These are phyloP conservation scores for Drosophila parthenogenetica DNA, from an alignment of 2,888 invertebrate genomes.

Conservation along the genomic window DNA sequence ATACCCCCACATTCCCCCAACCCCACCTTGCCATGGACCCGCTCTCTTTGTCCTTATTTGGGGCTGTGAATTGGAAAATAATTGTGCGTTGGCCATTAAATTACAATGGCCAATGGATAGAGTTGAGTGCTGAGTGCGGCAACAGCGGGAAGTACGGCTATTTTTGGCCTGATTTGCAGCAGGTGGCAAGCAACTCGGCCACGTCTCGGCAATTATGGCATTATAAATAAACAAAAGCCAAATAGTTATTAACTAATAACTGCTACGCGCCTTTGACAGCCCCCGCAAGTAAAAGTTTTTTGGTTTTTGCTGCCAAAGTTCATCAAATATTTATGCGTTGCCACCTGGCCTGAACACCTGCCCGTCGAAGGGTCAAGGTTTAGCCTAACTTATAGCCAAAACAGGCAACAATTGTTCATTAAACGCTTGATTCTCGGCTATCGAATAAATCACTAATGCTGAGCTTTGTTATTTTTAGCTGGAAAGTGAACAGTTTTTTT, in stretches of 20 bases:
- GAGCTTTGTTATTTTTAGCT: constrained; percentile 13
- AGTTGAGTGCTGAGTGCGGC: constrained; percentile 3
- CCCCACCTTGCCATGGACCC: neutral
- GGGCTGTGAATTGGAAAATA: constrained; percentile 76
- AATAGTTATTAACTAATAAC: constrained; percentile 79
- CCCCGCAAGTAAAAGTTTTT: constrained; percentile 3
- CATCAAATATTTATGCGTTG: constrained; percentile 63
- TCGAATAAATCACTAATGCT: neutral
- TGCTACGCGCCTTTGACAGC: constrained; percentile 39
- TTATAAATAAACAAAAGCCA: constrained; percentile 77
- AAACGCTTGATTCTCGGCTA: constrained; percentile 25
- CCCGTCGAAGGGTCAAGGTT: constrained; percentile 42
- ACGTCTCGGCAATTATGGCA: constrained; percentile 71
- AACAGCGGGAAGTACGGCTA: constrained; percentile 15
- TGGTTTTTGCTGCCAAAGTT: constrained; percentile 39
- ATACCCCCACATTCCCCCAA: neutral
- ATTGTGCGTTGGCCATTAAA: constrained; percentile 76
- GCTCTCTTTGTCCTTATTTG: constrained; percentile 31
- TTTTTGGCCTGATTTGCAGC: constrained; percentile 40
- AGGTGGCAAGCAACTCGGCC: constrained; percentile 57
- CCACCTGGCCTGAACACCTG: constrained; percentile 48
- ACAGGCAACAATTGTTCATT: constrained; percentile 9
- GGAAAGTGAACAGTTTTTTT: neutral
- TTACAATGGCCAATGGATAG: constrained; percentile 71
- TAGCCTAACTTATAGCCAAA: constrained; percentile 47